These are phyloP conservation scores for Arion vulgaris DNA, from an alignment of 1,140 invertebrate genomes.

Conservation along the genomic window DNA sequence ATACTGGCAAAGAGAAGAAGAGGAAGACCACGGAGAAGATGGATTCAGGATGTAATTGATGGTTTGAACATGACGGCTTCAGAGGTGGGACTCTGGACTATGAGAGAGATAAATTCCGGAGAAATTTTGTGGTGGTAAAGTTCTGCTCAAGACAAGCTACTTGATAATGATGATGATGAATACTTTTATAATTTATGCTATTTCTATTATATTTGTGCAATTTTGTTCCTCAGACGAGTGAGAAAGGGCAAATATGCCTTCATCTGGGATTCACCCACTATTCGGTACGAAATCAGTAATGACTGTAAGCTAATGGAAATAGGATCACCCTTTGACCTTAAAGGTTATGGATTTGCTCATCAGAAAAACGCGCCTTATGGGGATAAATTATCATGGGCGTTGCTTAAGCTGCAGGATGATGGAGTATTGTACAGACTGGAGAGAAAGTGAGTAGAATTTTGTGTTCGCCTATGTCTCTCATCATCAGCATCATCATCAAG, in stretches of 20 bases:
- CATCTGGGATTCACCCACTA: conserved; percentile 67
- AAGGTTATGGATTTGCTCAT: conserved; percentile 66
- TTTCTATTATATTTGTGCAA: too few species aligned
- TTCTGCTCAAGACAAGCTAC: too few species aligned
- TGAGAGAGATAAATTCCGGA: too few species aligned
- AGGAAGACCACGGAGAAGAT: too few species aligned
- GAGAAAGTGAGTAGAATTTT: conserved; percentile 64
- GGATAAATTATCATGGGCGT: conserved; percentile 93
- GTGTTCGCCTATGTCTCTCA: not conserved
- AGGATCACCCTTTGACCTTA: conserved; percentile 66
- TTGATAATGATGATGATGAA: too few species aligned
- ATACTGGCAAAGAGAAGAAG: too few species aligned
- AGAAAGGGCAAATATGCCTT: conserved; percentile 66
- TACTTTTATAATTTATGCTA: too few species aligned
- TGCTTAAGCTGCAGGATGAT: conserved; percentile 94
- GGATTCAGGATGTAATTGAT: too few species aligned
- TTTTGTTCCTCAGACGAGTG: conserved; percentile 56
- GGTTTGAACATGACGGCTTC: too few species aligned
- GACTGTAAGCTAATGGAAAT: conserved; percentile 68
- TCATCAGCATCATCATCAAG: too few species aligned
- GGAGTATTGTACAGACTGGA: conserved; percentile 88
- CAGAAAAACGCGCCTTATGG: conserved; percentile 86
- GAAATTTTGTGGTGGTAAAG: too few species aligned
- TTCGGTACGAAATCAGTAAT: conserved; percentile 60
- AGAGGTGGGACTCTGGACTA: too few species aligned